Base-by-base conservation (phyloP, 2,888 invertebrate genomes). In the Himalopsyche japonica region DNA sequence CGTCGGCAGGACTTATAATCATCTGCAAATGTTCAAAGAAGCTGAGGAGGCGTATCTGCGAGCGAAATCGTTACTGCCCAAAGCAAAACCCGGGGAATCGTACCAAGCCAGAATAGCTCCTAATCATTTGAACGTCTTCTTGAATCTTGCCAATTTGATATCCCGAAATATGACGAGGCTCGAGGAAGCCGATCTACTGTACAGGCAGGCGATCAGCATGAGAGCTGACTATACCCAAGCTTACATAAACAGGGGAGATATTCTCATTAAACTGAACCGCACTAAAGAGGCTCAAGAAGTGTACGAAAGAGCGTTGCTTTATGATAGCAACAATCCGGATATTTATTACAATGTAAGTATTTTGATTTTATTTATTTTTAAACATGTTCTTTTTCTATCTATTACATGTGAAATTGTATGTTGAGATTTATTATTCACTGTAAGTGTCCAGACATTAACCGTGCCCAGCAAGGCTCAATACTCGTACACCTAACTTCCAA, bases 141-240 rank as follows among this genome's bases (percentile, higher is more conserved):
- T 99, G 81, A 98, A 98, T 91, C 93, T 99, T 87, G 98, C 98
- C 2, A 98, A 98, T 91, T 93, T 99, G 88, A 98, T 98, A 89
- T 97, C 98, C 5, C 96, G 97, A 89, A 98, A 99, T 90, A 95
- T 95, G 37, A 97, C 97, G 3, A 93, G 98, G 82, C 91, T 99
- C 82, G 97, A 97, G 90, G 98, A 99, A 91, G 99, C 99, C 0
- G 98, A 99, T 91, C 93, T 97, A 93, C 90, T 98, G 79, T 98
- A 98, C 89, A 93, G 98, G 85, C 98, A 98, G 90, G 99, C 98
- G 15, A 98, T 99, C 87, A 98, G 98, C 89, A 99, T 99, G 99
- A 93, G 99, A 87, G 95, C 98, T 0, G 98, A 99, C 92, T 98
- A 98, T 90, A 95, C 97, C 0, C 97, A 98, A 90, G 99, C 98